Evolutionary conservation across 2,888 invertebrate genomes (phyloP), one percentile per base, ranked within the genome.

Genomic region (Caenorhabditis sp.): DNA sequence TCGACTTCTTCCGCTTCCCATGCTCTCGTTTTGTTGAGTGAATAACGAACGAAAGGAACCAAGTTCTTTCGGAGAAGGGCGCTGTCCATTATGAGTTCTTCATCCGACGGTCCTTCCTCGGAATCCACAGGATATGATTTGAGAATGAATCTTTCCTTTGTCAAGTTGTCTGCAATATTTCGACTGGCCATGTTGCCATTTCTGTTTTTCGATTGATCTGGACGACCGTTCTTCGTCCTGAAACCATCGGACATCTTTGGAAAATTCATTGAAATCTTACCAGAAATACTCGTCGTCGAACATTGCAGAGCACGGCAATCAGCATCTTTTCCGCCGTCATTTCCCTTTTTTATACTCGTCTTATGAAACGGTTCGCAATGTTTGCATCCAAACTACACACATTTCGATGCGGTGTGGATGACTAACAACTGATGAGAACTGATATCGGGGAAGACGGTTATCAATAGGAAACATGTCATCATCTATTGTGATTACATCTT

Each of bases 101-200:
- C 40, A 40, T 6, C 13, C 40, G 40, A 47, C 32, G 56, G 58
- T 9, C 56, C 56, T 6, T 68, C 68, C 32, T 51, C 68, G 15
- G 37, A 58, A 32, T 71, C 71, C 20, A 55, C 13, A 9, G 53
- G 71, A 32, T 53, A 71, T 8, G 71, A 61, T 28, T 71, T 71
- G 28, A 71, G 13, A 20, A 71, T 22, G 8, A 51, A 18, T 20
- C 20, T 20, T 9, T 62, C 40, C 2, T 37, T 62, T 20, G 60
- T 62, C 40, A 53, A 20, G 28, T 40, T 40, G 40, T 40, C 13
- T 13, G 13, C 40, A 40, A 40, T 40, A 2, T 40, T 40, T 13
- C 13, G 6, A 40, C 40, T 11, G 13, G 40, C 40, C 40, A 11
- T 28, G 22, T 68, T 68, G 20, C 9, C 13, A 28, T 58, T 15